A percentile compares a stretch with the other conserved stretches of the same genome.
Evolutionary conservation across 1,140 invertebrate species (phyloP).

Genomic region (Magallana ariakensis): DNA sequence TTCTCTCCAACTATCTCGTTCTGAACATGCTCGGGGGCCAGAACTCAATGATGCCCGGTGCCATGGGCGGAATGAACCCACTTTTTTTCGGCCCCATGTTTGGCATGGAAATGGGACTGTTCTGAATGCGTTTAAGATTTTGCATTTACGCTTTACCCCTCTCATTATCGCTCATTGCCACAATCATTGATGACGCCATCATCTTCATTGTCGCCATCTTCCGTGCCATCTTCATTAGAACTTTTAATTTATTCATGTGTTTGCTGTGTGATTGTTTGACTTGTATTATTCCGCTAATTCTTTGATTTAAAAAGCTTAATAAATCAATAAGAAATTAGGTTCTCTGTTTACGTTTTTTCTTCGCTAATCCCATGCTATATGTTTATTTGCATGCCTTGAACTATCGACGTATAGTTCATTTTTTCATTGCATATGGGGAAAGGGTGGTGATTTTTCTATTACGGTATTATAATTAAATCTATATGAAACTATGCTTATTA

Average conservation of each 20-base stretch:
- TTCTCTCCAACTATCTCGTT: slow-evolving; percentile 11
- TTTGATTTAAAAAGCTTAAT: neutral
- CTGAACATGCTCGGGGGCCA: slow-evolving; percentile 17
- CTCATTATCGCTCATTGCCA: neutral
- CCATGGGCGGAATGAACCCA: neutral
- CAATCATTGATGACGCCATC: neutral
- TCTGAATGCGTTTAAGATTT: slow-evolving; percentile 7
- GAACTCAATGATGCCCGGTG: slow-evolving; percentile 10
- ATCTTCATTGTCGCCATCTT: neutral
- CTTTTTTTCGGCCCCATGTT: slow-evolving; percentile 24
- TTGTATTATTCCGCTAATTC: slow-evolving; percentile 4
- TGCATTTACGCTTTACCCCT: neutral
- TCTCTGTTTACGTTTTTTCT: neutral
- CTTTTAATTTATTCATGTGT: neutral
- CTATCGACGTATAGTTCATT: neutral
- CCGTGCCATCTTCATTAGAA: slow-evolving; percentile 2
- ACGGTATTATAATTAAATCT: too few relatives aligned
- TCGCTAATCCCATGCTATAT: too few relatives aligned
- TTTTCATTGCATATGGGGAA: neutral
- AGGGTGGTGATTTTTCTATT: neutral
- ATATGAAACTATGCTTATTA: neutral
- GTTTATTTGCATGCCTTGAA: neutral
- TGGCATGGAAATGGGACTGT: slow-evolving; percentile 28
- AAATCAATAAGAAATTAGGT: neutral
- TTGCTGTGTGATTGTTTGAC: neutral